Percentiles rank a stretch among this genome's conserved stretches.
Evolutionary conservation across 1,140 invertebrate species (phyloP).

Genomic region (Batillaria attramentaria): DNA sequence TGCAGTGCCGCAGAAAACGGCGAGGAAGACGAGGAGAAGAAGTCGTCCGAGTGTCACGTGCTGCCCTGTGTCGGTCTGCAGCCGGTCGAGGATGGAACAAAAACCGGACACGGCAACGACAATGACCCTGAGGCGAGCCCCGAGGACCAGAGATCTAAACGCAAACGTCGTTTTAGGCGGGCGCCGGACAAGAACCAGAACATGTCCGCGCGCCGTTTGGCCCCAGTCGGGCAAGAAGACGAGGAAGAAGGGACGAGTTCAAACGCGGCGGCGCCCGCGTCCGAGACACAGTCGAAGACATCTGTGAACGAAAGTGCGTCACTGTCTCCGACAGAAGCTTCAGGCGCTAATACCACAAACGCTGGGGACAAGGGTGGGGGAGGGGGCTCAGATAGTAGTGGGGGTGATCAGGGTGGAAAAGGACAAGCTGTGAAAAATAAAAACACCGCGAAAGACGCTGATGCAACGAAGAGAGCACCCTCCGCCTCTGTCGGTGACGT

Average conservation of each 20-base stretch:
- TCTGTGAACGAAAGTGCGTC: no score
- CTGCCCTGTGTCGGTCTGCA: conserved; percentile 8
- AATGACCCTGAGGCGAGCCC: no score
- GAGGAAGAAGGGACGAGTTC: conserved; percentile 15
- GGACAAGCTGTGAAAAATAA: no score
- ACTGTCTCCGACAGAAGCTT: no score
- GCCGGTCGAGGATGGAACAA: background rate
- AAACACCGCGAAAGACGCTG: background rate
- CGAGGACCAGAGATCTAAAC: background rate
- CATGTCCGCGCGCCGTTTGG: conserved; percentile 26
- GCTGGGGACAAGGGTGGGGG: no score
- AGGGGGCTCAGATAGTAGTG: no score
- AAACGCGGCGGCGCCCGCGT: no score
- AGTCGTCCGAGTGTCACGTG: background rate
- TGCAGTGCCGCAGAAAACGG: background rate
- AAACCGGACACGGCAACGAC: background rate
- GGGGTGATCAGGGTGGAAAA: no score
- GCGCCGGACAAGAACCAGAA: conserved; percentile 30
- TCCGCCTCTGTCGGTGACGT: background rate
- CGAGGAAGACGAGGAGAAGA: conserved; percentile 21
- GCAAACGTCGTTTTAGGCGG: background rate
- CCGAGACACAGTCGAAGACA: no score
- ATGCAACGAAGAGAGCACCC: background rate
- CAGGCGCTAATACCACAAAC: no score
- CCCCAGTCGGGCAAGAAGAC: conserved; percentile 28